phyloP scores from a whole-genome alignment of 2,113 vertebrate genomes.

The Cheirogaleus medius region DNA sequence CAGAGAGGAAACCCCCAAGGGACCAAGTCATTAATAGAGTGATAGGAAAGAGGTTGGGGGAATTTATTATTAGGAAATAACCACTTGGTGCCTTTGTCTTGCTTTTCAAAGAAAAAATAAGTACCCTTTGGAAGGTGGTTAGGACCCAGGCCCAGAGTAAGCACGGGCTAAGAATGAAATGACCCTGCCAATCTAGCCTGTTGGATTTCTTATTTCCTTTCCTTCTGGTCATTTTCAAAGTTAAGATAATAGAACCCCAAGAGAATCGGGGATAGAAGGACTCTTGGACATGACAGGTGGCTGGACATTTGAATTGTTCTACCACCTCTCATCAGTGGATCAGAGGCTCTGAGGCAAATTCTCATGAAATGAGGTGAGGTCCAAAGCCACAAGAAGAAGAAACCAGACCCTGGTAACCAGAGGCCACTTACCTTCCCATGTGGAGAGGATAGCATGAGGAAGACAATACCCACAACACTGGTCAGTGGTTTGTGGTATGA shows the following conservation, averaged over 20 bases:
- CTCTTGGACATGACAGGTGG: not conserved
- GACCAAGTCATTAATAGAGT: conserved; percentile 12
- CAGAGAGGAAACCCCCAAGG: conserved; percentile 31
- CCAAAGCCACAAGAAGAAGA: not conserved
- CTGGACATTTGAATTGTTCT: not conserved
- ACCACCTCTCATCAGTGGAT: not conserved
- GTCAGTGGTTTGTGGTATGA: not conserved
- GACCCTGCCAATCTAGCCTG: not conserved
- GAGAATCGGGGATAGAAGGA: not conserved
- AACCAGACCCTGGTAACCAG: not conserved
- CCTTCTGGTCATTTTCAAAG: not conserved
- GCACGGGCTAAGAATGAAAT: not conserved
- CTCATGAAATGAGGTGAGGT: not conserved
- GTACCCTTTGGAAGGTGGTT: not conserved
- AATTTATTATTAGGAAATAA: not conserved
- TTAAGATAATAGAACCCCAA: not conserved
- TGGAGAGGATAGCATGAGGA: not conserved
- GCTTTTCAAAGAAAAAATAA: conserved; percentile 24
- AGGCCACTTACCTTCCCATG: not conserved
- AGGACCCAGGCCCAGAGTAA: not conserved
- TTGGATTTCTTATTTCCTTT: not conserved
- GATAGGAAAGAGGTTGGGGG: not conserved
- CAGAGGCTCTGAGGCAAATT: not conserved
- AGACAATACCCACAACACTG: not conserved
- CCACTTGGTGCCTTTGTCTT: not conserved